Base-by-base conservation (phyloP, 2,113 vertebrate species). In the Platysteira castanea region DNA sequence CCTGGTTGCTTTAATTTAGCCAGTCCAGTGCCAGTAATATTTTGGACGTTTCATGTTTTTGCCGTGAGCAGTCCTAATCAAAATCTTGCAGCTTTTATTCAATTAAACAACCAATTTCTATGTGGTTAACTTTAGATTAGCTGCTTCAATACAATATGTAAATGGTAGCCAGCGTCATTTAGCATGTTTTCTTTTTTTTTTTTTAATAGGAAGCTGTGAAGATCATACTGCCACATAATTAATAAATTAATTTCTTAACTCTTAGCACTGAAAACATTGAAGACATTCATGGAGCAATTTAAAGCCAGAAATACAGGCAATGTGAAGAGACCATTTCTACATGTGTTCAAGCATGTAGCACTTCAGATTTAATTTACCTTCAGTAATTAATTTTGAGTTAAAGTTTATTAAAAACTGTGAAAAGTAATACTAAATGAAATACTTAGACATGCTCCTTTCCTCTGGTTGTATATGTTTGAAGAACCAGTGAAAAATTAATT, bases 31-130 rank as follows among this genome's bases (percentile, higher is more conserved):
- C 68, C 21, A 63, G 18, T 21, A 68, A 46, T 12, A 3, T 87
- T 93, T 94, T 1, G 1, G 28, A 46, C 3, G 54, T 59, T 93
- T 80, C 8, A 4, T 53, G 13, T 67, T 95, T 69, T 61, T 90
- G 10, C n/a, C 67, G 16, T 59, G 33, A 89, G 12, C 2, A 78
- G 71, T 65, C 18, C 39, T 75, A 53, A 65, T 49, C 10, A 86
- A 90, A 96, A 57, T 57, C 19, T 67, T 64, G 14, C 22, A 61
- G 13, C 24, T 61, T 93, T 92, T 80, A 61, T 84, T 90, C 37
- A 57, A 65, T 83, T 74, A 91, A 85, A 53, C 31, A 76, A 76
- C 37, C 26, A 56, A 23, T 74, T 93, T 92, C 44, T 82, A 16
- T 0, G 1, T 80, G 37, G 44, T 79, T 87, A 63, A 78, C 26